Conservation (phyloP, 2,113 vertebrate species). For the Channa argus region DNA sequence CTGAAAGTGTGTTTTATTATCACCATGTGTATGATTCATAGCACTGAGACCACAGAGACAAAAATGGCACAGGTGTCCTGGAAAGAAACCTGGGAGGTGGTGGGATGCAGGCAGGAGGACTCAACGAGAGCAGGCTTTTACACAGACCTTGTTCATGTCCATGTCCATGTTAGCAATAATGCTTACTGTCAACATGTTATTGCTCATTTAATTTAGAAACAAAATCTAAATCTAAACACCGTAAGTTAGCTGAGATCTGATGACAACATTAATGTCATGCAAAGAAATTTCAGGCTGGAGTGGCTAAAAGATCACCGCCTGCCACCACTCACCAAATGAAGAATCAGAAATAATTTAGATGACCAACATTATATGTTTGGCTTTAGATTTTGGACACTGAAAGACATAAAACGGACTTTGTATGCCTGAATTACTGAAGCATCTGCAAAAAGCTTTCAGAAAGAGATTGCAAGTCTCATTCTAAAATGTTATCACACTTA, state of each 20-base stretch:
- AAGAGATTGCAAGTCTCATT: no score
- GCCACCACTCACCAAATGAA: neutral
- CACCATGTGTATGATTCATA: no score
- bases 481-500: no score
- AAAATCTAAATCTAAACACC: no score
- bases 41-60: no score
- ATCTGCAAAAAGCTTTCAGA: neutral
- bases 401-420: neutral
- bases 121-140: no score
- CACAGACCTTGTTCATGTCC: no score
- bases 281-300: slow-evolving; percentile 21
- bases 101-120: no score
- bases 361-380: slow-evolving; percentile 3
- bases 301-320: slow-evolving; percentile 3
- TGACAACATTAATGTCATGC: neutral
- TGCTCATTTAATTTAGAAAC: neutral
- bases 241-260: neutral
- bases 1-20: no score
- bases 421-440: neutral
- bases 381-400: slow-evolving; percentile 5
- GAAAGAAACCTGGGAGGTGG: no score
- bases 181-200: neutral
- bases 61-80: no score
- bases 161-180: neutral
- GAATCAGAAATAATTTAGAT: neutral